Evolutionary conservation across 2,113 vertebrate genomes (phyloP).

Genomic region (Loxodonta africana): DNA sequence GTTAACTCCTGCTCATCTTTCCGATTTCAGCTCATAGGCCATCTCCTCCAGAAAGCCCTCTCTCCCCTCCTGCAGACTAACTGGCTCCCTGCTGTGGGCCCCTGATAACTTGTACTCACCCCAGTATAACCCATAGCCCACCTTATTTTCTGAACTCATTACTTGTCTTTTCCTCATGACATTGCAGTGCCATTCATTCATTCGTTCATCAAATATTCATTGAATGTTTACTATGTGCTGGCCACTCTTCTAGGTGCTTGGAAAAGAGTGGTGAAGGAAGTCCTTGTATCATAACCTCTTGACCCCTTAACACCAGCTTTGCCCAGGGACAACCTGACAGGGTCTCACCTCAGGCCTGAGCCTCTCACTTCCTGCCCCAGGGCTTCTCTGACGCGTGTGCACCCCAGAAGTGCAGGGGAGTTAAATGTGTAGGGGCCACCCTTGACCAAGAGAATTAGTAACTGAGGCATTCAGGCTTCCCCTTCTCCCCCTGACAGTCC

Average conservation of each 20-base stretch:
- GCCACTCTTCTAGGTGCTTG: not conserved
- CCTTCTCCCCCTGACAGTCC: not conserved
- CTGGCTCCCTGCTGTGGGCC: not conserved
- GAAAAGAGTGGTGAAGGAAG: not conserved
- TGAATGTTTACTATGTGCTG: not conserved
- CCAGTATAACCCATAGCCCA: not conserved
- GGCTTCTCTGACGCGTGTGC: not conserved
- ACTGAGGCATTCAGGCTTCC: not conserved
- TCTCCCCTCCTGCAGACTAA: not conserved
- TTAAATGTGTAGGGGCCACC: not conserved
- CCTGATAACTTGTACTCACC: not conserved
- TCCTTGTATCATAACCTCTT: not conserved
- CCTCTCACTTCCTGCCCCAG: not conserved
- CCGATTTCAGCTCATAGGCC: not conserved
- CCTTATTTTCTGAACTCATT: not conserved
- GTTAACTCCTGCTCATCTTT: not conserved
- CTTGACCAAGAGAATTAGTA: not conserved
- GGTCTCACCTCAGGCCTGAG: not conserved
- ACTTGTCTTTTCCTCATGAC: not conserved
- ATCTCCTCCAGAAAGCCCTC: not conserved
- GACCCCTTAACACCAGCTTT: not conserved
- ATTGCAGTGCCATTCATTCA: not conserved
- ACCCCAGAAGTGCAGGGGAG: not conserved
- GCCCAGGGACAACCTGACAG: not conserved
- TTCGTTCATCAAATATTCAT: not conserved